phyloP scores from a whole-genome alignment of 2,888 invertebrate genomes.

The Adineta ricciae region DNA sequence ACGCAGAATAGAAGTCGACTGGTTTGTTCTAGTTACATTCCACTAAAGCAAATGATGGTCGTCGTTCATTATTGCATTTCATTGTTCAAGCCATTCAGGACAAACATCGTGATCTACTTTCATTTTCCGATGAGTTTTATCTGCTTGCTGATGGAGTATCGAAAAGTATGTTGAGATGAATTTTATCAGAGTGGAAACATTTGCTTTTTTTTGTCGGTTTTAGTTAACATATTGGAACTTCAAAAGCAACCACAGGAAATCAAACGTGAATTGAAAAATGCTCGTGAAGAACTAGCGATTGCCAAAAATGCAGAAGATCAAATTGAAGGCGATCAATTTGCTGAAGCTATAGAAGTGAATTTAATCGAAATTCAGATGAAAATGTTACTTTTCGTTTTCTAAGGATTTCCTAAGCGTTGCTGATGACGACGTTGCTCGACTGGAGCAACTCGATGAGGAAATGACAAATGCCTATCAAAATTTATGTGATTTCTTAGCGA shows the following conservation, averaged over 20 bases:
- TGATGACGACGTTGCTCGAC: slow-evolving; percentile 35
- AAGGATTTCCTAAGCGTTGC: neutral
- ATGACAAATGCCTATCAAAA: slow-evolving; percentile 76
- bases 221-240: slow-evolving; percentile 52
- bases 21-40: slow-evolving; percentile 45
- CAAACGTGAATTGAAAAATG: slow-evolving; percentile 72
- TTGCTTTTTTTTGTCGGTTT: slow-evolving; percentile 33
- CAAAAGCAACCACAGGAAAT: slow-evolving; percentile 60
- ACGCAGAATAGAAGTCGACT: neutral
- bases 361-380: slow-evolving; percentile 58
- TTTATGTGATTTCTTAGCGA: slow-evolving; percentile 76
- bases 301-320: slow-evolving; percentile 61
- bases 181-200: neutral
- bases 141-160: slow-evolving; percentile 75
- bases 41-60: slow-evolving; percentile 78
- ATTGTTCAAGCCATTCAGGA: slow-evolving; percentile 74
- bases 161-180: slow-evolving; percentile 40
- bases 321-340: slow-evolving; percentile 65
- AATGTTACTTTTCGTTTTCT: neutral
- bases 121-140: slow-evolving; percentile 73
- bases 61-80: slow-evolving; percentile 80
- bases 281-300: slow-evolving; percentile 80
- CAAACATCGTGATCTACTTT: slow-evolving; percentile 73
- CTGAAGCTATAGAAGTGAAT: slow-evolving; percentile 76
- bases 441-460: slow-evolving; percentile 84